phyloP scores from a whole-genome alignment of 1,140 invertebrate genomes.

The Thaumetopoea pityocampa region DNA sequence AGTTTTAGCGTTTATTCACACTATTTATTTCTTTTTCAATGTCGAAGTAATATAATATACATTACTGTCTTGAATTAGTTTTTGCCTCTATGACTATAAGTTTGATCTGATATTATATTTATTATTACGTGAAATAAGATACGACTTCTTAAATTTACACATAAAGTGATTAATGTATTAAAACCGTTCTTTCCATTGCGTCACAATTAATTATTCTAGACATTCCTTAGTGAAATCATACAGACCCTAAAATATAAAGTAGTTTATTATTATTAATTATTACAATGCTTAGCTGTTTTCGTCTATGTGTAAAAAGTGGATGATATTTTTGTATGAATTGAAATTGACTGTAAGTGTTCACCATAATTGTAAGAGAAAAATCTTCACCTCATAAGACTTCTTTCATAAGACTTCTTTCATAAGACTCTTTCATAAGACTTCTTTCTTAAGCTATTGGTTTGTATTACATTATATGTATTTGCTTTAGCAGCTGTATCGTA shows the following conservation, averaged over 20 bases:
- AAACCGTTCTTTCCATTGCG: too few species aligned
- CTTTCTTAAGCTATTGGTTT: too few species aligned
- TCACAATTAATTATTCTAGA: too few species aligned
- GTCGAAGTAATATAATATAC: slow-evolving; percentile 15
- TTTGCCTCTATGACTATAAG: too few species aligned
- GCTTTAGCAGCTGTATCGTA: not conserved
- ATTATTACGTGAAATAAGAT: too few species aligned
- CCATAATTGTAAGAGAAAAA: slow-evolving; percentile 30
- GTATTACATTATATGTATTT: not conserved
- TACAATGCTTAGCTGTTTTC: slow-evolving; percentile 58
- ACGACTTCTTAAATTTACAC: too few species aligned
- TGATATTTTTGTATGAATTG: slow-evolving; percentile 72
- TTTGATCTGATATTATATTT: too few species aligned
- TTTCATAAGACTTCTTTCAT: too few species aligned
- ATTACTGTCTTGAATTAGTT: not conserved
- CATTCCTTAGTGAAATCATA: slow-evolving; percentile 36
- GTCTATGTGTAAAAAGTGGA: slow-evolving; percentile 58
- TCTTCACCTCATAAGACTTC: slow-evolving; percentile 13
- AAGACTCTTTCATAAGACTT: too few species aligned
- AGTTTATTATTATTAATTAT: slow-evolving; percentile 27
- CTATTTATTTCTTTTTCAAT: slow-evolving; percentile 57
- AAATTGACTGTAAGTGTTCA: slow-evolving; percentile 47
- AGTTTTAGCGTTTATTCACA: slow-evolving; percentile 36
- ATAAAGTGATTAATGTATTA: too few species aligned
- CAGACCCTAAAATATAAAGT: too few species aligned